phyloP scores from a whole-genome alignment of 1,140 invertebrate species.

The Choristoneura fumiferana region DNA sequence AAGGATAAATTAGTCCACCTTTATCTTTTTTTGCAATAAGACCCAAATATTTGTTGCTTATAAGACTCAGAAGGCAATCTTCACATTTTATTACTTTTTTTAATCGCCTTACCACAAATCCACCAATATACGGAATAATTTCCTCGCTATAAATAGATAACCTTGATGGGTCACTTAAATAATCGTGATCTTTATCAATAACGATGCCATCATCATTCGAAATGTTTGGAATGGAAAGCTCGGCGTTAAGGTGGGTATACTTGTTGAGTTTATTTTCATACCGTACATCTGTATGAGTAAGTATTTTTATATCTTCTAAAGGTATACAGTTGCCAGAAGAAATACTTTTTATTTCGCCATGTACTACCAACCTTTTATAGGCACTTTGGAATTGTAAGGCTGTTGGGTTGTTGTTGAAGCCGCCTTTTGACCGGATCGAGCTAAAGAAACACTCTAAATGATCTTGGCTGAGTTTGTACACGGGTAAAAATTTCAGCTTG shows the following conservation, averaged over 20 bases:
- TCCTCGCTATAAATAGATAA: neutral
- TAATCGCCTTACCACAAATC: constrained; percentile 9
- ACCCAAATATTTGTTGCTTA: neutral
- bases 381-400: constrained; percentile 6
- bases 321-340: constrained; percentile 14
- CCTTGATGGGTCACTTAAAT: neutral
- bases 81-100: constrained; percentile 1
- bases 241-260: no score
- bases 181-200: neutral
- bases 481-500: constrained; percentile 15
- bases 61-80: neutral
- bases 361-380: constrained; percentile 7
- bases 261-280: neutral
- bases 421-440: constrained; percentile 23
- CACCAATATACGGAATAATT: neutral
- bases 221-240: constrained; percentile 1
- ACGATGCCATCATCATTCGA: neutral
- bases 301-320: neutral
- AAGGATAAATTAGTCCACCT: constrained; percentile 9
- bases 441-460: constrained; percentile 31
- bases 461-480: constrained; percentile 27
- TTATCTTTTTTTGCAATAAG: constrained; percentile 11
- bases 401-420: constrained; percentile 29
- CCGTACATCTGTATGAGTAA: neutral
- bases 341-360: neutral